Evolutionary conservation across 2,888 invertebrate species (phyloP).

Genomic region (Agrypnus murinus): DNA sequence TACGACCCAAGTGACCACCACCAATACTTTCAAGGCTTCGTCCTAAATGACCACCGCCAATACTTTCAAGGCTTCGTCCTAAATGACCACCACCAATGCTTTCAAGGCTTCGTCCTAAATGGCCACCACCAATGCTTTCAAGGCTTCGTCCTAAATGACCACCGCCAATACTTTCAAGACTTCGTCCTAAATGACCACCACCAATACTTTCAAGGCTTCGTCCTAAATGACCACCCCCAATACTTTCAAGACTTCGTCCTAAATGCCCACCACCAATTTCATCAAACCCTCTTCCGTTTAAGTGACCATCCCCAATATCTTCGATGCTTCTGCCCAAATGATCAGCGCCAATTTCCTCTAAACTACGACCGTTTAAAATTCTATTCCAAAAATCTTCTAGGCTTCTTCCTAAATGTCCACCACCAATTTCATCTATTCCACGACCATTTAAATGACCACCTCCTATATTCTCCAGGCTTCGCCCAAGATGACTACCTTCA

Average conservation of each 20-base stretch:
- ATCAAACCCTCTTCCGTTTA: constrained; percentile 46
- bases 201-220: constrained; percentile 28
- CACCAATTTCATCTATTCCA: constrained; percentile 53
- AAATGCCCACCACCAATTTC: constrained; percentile 53
- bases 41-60: constrained; percentile 53
- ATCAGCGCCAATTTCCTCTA: constrained; percentile 54
- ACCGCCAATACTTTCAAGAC: constrained; percentile 54
- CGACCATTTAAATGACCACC: constrained; percentile 47
- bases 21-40: constrained; percentile 53
- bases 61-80: constrained; percentile 48
- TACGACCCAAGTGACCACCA: constrained; percentile 54
- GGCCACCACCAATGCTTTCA: constrained; percentile 50
- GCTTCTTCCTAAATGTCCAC: constrained; percentile 47
- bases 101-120: constrained; percentile 50
- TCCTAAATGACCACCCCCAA: constrained; percentile 54
- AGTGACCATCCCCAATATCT: constrained; percentile 52
- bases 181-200: too few relatives aligned
- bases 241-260: constrained; percentile 51
- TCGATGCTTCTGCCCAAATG: constrained; percentile 48
- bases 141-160: constrained; percentile 52
- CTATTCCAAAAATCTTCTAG: constrained; percentile 53
- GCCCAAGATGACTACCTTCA: constrained; percentile 51
- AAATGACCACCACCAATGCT: constrained; percentile 54
- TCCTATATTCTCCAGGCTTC: constrained; percentile 52
- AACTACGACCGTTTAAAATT: constrained; percentile 49